Percentiles rank a stretch among this genome's conserved stretches.
Evolutionary conservation across 2,113 vertebrate species (phyloP).

Genomic region (Hippocampus zosterae): DNA sequence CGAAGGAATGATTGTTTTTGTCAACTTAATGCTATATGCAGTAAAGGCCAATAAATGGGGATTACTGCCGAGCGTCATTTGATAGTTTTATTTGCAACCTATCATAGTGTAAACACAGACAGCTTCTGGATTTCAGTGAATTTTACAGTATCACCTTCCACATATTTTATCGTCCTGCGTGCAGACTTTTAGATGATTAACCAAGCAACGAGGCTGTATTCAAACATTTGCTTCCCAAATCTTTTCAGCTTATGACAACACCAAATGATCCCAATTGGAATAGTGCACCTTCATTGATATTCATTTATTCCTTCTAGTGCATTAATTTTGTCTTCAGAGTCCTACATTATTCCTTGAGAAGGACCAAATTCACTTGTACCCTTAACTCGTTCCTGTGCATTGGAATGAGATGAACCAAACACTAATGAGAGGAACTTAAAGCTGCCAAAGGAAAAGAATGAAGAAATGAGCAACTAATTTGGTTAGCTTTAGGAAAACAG

Average conservation of each 20-base stretch:
- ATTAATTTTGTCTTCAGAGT: too few relatives aligned
- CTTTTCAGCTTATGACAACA: not conserved
- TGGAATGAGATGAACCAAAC: not conserved
- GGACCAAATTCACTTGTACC: not conserved
- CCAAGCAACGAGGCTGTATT: not conserved
- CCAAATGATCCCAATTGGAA: not conserved
- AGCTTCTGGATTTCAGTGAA: constrained; percentile 12
- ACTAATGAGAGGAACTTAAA: not conserved
- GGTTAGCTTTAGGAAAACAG: not conserved
- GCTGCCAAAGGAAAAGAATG: not conserved
- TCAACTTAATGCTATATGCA: constrained; percentile 7
- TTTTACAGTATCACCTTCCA: not conserved
- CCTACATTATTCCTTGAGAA: too few relatives aligned
- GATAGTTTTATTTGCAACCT: constrained; percentile 10
- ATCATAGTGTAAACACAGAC: constrained; percentile 26
- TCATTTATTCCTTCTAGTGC: too few relatives aligned
- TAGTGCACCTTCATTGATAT: not conserved
- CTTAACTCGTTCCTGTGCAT: not conserved
- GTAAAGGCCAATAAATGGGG: constrained; percentile 26
- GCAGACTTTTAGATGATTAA: not conserved
- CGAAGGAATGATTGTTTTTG: constrained; percentile 15
- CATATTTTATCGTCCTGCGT: not conserved
- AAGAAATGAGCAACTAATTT: not conserved
- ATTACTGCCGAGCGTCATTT: constrained; percentile 23
- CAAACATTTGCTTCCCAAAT: not conserved